Percentiles rank a stretch among this genome's conserved stretches.
Evolutionary conservation across 2,888 invertebrate genomes (phyloP).

Genomic region (Athetis lepigone): DNA sequence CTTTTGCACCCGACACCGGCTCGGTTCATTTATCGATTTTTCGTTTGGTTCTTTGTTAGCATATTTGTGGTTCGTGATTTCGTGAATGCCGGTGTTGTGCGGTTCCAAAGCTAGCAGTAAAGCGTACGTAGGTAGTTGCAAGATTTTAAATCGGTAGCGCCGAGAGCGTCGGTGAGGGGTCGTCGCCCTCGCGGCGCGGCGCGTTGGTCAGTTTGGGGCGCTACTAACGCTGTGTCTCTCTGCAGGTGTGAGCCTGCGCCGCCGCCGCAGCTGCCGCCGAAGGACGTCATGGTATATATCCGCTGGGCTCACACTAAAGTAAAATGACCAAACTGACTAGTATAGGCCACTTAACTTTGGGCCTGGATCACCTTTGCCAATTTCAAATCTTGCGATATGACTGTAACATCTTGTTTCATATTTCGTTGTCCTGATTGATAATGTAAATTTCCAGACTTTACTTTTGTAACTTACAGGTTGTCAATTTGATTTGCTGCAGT

Average conservation of each 20-base stretch:
- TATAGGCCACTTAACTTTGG: constrained; percentile 91
- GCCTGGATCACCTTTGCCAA: constrained; percentile 88
- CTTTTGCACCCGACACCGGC: constrained; percentile 84
- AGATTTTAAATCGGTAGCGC: constrained; percentile 89
- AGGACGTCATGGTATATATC: constrained; percentile 90
- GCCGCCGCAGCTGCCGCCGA: constrained; percentile 88
- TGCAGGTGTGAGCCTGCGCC: constrained; percentile 91
- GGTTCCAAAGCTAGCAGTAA: constrained; percentile 62
- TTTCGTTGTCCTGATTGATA: constrained; percentile 84
- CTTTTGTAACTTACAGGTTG: constrained; percentile 91
- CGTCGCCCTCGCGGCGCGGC: constrained; percentile 70
- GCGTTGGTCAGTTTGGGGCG: constrained; percentile 86
- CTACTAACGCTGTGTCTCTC: constrained; percentile 91
- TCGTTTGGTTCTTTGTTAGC: constrained; percentile 66
- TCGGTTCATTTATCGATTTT: constrained; percentile 76
- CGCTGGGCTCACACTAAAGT: constrained; percentile 90
- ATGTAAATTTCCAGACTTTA: constrained; percentile 87
- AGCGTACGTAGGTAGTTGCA: constrained; percentile 80
- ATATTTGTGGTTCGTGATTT: constrained; percentile 71
- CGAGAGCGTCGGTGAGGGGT: constrained; percentile 66
- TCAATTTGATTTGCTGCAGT: constrained; percentile 91
- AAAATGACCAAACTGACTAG: constrained; percentile 89
- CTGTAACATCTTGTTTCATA: constrained; percentile 86
- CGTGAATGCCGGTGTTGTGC: constrained; percentile 67
- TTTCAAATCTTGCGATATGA: constrained; percentile 90